Base-by-base conservation (phyloP, 2,113 vertebrate species). In the Mystacornis crossleyi region DNA sequence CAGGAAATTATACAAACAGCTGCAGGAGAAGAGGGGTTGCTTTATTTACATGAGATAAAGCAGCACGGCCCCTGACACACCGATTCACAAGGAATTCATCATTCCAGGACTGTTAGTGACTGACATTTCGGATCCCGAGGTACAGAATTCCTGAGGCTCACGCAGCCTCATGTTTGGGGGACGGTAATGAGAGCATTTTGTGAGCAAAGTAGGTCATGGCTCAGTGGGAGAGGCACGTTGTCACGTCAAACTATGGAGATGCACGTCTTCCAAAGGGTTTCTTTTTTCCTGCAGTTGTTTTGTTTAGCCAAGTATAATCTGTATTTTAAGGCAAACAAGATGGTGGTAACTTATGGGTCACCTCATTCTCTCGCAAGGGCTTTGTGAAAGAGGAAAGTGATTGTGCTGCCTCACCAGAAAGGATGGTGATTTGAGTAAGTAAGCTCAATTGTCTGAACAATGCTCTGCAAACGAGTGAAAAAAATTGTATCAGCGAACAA, bases 401-500 rank as follows among this genome's bases (percentile, higher is more conserved):
- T 60, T 78, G 64, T 10, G 4, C 31, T 11, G 12, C 14, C 75
- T 86, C 13, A 0, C 69, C 55, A 51, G 71, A 90, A 78, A 54
- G 47, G 82, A 71, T 10, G 55, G 86, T 86, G 91, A 90, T 95
- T 92, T 40, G 60, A 70, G 66, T 42, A 72, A 80, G 74, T 4
- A 12, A 92, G 79, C 75, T 81, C 86, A 66, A 81, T 89, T 81
- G 82, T 62, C 80, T 86, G 89, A 95, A 89, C 80, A 93, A 90
- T 83, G 31, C 43, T 73, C 94, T 89, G 86, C 86, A 92, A 93
- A 81, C 7, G 43, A 94, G 66, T 14, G 51, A 73, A 75, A 82
- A 93, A 92, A 82, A 53, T 40, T 29, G 21, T 65, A 38, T 73
- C 81, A 34, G 73, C 48, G 95, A 93, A 65, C 66, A 89, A 93